phyloP scores from a whole-genome alignment of 2,888 invertebrate genomes.

The Sturmia bella region DNA sequence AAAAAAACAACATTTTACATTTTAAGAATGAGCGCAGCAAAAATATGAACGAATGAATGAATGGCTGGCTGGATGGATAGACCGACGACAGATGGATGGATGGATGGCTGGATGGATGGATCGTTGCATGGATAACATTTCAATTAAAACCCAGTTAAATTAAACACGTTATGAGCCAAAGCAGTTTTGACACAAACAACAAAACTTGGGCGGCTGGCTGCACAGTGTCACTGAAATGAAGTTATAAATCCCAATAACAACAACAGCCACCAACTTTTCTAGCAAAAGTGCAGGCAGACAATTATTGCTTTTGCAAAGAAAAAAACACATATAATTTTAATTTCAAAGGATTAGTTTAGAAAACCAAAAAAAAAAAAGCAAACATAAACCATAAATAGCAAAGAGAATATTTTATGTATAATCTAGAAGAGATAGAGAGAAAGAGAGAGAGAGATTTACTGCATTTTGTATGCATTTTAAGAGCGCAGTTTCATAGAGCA shows the following conservation, averaged over 20 bases:
- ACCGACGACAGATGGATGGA: conserved; percentile 28
- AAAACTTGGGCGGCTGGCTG: conserved; percentile 4
- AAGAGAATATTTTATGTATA: no score
- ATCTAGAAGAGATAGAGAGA: no score
- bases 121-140: conserved; percentile 66
- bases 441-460: no score
- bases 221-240: conserved; percentile 38
- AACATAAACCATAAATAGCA: no score
- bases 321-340: no score
- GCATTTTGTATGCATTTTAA: no score
- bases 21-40: conserved; percentile 43
- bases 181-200: conserved; percentile 6
- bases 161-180: conserved; percentile 47
- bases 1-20: conserved; percentile 10
- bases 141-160: conserved; percentile 66
- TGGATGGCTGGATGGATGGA: conserved; percentile 21
- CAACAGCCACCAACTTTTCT: conserved; percentile 4
- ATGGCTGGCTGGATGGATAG: neutral
- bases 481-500: no score
- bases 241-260: neutral
- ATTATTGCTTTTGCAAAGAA: no score
- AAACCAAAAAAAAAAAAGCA: no score
- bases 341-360: no score
- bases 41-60: conserved; percentile 38
- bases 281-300: no score